phyloP scores from a whole-genome alignment of 2,888 invertebrate genomes.

The Cheilosia vernalis region DNA sequence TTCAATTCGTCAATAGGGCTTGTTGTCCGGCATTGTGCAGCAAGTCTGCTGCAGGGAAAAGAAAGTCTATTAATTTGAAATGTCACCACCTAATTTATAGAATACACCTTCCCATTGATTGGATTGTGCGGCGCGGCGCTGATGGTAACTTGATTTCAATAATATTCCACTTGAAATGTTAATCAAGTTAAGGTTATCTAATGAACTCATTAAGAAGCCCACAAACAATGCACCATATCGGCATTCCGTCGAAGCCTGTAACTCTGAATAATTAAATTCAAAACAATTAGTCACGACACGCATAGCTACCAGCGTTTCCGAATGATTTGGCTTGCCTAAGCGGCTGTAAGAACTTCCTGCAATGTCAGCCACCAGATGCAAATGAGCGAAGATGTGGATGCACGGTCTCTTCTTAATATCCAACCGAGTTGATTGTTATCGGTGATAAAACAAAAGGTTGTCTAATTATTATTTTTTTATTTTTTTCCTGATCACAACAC shows the following conservation, averaged over 20 bases:
- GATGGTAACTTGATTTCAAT: conserved; percentile 61
- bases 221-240: conserved; percentile 27
- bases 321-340: conserved; percentile 18
- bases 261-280: conserved; percentile 54
- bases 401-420: conserved; percentile 8
- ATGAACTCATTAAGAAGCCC: conserved; percentile 58
- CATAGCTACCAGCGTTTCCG: conserved; percentile 59
- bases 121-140: conserved; percentile 4
- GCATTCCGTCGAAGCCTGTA: conserved; percentile 22
- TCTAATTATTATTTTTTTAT: conserved; percentile 13
- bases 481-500: not conserved
- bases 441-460: conserved; percentile 42
- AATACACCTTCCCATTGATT: conserved; percentile 28
- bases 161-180: conserved; percentile 69
- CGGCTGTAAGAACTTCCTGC: conserved; percentile 34
- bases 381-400: conserved; percentile 18
- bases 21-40: conserved; percentile 13
- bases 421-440: conserved; percentile 41
- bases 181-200: conserved; percentile 61
- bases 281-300: conserved; percentile 69
- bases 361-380: conserved; percentile 37
- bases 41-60: conserved; percentile 8
- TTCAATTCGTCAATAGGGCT: conserved; percentile 30
- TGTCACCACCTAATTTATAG: conserved; percentile 52
- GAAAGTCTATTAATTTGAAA: conserved; percentile 60